Evolutionary conservation across 2,113 vertebrate genomes (phyloP), one percentile per base, ranked within the genome.

Genomic region (Falcunculus frontatus): DNA sequence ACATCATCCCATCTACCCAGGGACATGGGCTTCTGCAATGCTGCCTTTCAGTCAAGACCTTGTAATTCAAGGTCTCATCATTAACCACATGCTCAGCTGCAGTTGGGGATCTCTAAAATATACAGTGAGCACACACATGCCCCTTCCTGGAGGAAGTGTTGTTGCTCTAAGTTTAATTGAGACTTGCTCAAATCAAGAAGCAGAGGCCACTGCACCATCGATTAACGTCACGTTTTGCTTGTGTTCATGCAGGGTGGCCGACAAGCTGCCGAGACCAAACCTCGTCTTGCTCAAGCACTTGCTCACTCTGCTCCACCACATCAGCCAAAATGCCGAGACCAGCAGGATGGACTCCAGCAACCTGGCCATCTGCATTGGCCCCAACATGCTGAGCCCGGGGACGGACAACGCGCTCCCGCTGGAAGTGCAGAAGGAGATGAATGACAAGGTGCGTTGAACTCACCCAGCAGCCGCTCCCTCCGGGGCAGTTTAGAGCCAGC

Each of bases 341-440:
- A 99, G 95, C 98, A 99, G 97, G 97, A 99, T 99, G 99, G 98
- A 98, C 53, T 98, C 98, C 68, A 94, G 95, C 95, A 99, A 99
- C 69, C 96, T 99, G 41, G 99, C 99, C 9, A 98, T 99, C 95
- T 99, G 99, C 78, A 95, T 99, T 6, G 99, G 98, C 4, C 99
- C 99, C 57, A 99, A 98, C 3, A 96, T 99, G 97, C 98, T 99
- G 96, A 97, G 98, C 94, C 96, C 95, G 26, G 93, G 87, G 16
- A 75, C 11, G 0, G 97, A 98, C 42, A 97, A 77, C 42, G 18
- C 1, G 1, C 94, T 98, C 9, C 95, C 98, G 0, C 93, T 99
- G 50, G 98, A 99, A 55, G 97, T 96, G 82, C 98, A 98, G 94
- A 98, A 96, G 85, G 98, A 98, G 96, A 89, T 98, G 83, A 97